Evolutionary conservation across 2,113 vertebrate species (phyloP).

Genomic region (Plecotus auritus): DNA sequence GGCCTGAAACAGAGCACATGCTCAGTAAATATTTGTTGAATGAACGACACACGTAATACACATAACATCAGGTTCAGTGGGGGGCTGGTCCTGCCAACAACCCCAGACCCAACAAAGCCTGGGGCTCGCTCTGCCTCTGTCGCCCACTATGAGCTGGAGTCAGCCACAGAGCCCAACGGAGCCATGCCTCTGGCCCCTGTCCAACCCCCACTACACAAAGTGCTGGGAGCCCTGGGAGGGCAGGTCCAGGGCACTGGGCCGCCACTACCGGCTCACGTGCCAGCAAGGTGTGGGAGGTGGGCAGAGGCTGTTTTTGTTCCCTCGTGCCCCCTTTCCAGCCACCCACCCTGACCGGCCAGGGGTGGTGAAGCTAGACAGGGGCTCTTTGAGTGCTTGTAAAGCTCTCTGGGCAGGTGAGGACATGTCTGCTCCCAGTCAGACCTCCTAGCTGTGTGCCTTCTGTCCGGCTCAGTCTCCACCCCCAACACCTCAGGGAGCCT

Average conservation of each 20-base stretch:
- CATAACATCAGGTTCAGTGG: background rate
- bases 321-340: background rate
- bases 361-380: background rate
- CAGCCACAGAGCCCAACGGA: background rate
- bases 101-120: background rate
- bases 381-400: background rate
- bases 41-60: background rate
- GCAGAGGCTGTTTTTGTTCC: background rate
- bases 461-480: background rate
- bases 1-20: background rate
- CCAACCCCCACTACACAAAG: background rate
- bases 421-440: background rate
- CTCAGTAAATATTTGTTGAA: background rate
- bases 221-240: background rate
- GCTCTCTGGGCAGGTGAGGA: background rate
- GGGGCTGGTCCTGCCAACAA: background rate
- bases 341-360: background rate
- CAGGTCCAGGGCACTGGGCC: background rate
- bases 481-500: background rate
- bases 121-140: background rate
- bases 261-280: background rate
- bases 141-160: background rate
- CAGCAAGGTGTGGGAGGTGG: background rate
- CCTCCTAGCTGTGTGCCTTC: background rate
- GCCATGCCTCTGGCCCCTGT: background rate